Evolutionary conservation across 2,888 invertebrate species (phyloP).

Genomic region (Oligia fasciuncula): DNA sequence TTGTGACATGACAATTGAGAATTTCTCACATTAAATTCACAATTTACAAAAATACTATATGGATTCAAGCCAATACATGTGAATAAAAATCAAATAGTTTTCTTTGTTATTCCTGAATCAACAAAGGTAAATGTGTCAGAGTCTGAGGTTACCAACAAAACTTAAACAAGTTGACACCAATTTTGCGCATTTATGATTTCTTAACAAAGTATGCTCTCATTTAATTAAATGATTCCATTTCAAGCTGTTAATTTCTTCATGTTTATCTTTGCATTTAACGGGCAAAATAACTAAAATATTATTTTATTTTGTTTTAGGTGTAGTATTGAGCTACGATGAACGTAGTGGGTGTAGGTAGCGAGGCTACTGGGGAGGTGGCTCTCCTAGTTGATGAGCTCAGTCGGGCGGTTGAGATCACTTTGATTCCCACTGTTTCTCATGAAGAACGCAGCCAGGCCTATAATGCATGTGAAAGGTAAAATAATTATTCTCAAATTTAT

Average conservation of each 20-base stretch:
- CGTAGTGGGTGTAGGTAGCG: conserved; percentile 79
- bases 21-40: not conserved
- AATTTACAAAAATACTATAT: not conserved
- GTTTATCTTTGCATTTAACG: not conserved
- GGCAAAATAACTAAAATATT: not conserved
- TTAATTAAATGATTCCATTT: not conserved
- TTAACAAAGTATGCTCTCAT: not conserved
- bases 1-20: not conserved
- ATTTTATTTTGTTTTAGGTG: conserved; percentile 39
- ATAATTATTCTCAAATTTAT: conserved; percentile 20
- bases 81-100: conserved; percentile 12
- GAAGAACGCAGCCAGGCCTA: conserved; percentile 95
- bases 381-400: conserved; percentile 94
- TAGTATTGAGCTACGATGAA: conserved; percentile 79
- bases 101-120: conserved; percentile 50
- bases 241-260: not conserved
- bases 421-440: conserved; percentile 94
- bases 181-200: not conserved
- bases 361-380: conserved; percentile 91
- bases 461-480: conserved; percentile 93
- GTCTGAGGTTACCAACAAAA: conserved; percentile 39
- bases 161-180: conserved; percentile 33
- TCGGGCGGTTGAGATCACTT: conserved; percentile 94
- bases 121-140: conserved; percentile 51
- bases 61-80: not conserved